Conservation (phyloP, 2,797 vertebrate species). For the Chloroceryle inda region DNA sequence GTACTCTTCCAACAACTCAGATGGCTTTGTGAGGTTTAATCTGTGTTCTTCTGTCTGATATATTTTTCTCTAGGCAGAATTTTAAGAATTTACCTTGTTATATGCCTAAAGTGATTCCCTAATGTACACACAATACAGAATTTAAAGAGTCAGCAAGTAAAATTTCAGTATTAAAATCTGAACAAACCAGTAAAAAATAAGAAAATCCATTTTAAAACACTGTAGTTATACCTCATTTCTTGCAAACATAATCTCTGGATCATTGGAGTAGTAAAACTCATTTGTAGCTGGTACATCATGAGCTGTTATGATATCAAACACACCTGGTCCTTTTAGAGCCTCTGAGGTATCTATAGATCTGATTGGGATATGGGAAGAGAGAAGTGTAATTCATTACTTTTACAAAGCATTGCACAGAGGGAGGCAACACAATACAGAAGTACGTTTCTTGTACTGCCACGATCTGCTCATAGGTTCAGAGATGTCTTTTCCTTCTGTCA, state of each 20-base stretch:
- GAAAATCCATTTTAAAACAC: neutral
- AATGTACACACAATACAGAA: neutral
- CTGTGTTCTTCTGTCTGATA: neutral
- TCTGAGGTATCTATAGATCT: conserved; percentile 86
- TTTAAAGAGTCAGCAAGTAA: neutral
- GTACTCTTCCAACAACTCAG: neutral
- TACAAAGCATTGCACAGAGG: neutral
- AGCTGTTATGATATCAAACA: conserved; percentile 86
- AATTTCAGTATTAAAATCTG: neutral
- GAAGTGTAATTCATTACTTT: neutral
- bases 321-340: conserved; percentile 84
- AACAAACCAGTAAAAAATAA: neutral
- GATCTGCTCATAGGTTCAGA: neutral
- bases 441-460: neutral
- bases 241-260: conserved; percentile 80
- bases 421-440: neutral
- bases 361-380: neutral
- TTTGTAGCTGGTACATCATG: conserved; percentile 89
- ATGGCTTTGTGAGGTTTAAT: neutral
- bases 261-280: conserved; percentile 64
- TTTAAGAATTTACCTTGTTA: neutral
- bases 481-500: neutral
- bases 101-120: neutral
- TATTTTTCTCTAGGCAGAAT: neutral
- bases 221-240: conserved; percentile 66